Percentiles rank a stretch among this genome's conserved stretches.
These are phyloP conservation scores for Corynorhinus townsendii DNA, from an alignment of 2,113 vertebrate species.

Conservation along the genomic window DNA sequence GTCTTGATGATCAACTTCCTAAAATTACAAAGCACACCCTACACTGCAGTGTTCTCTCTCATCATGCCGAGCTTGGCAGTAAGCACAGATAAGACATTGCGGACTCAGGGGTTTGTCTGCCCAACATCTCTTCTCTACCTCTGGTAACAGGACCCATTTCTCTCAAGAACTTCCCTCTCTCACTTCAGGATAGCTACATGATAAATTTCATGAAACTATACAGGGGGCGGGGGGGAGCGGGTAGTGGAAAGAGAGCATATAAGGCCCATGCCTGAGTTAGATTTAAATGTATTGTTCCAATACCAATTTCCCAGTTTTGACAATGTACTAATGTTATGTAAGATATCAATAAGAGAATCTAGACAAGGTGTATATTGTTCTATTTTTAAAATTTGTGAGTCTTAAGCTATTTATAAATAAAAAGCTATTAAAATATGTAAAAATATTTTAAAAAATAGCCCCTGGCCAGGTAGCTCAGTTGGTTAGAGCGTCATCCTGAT, in stretches of 20 bases:
- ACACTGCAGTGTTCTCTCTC: not conserved
- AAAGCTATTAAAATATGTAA: not conserved
- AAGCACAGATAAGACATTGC: not conserved
- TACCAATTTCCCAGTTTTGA: not conserved
- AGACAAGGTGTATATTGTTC: not conserved
- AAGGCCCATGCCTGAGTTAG: not conserved
- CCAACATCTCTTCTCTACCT: not conserved
- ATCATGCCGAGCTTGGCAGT: not conserved
- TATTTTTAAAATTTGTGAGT: not conserved
- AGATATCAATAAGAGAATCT: not conserved
- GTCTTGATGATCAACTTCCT: not conserved
- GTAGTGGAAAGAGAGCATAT: not conserved
- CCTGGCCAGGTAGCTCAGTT: not conserved
- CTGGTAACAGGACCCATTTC: not conserved
- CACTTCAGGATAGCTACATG: not conserved
- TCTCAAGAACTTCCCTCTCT: not conserved
- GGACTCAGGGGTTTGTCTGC: not conserved
- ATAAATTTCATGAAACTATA: not conserved
- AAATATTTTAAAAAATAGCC: not conserved
- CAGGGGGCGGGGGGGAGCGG: not conserved
- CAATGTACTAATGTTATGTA: not conserved
- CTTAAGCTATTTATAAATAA: constrained; percentile 33
- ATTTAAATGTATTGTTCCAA: not conserved
- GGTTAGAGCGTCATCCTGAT: not conserved
- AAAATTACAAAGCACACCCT: not conserved